Evolutionary conservation across 2,113 vertebrate genomes (phyloP), one percentile per base, ranked within the genome.

Genomic region (Peromyscus leucopus): DNA sequence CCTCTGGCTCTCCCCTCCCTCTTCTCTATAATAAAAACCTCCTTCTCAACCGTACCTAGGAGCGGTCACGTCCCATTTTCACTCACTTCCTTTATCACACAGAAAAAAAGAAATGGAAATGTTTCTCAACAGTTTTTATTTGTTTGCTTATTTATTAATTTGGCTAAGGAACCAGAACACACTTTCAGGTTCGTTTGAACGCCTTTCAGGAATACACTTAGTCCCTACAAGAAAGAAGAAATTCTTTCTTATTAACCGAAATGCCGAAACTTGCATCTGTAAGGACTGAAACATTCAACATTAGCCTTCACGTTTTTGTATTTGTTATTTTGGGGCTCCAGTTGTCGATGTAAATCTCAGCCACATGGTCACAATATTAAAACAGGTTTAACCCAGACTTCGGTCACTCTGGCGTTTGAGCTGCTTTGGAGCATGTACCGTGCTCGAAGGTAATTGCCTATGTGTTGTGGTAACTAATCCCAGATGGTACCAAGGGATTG

Each of bases 71-170:
- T 36, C 78, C 15, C 13, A 2, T 76, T 84, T 84, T 42, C 21
- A 42, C 59, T 5, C 42, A 7, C 9, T 11, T 94, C 36, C 1
- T 0, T 94, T 55, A 93, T 91, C 92, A 89, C 63, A 84, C 26
- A 78, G 51, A 89, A 94, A n/a, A n/a, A 57, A 36, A 39, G 92
- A 85, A 7, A 28, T 9, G 0, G 19, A 91, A 75, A 88, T 87
- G 75, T 94, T 97, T 96, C 48, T 39, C 86, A 63, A 72, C 72
- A 67, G 11, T 86, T 95, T 75, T 76, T 95, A 96, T 93, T 46
- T 65, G 21, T 83, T 33, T 36, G 59, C 51, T 39, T 85, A 88
- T 96, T 59, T 90, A 48, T 90, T 63, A 13, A 46, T 78, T 48
- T 96, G 78, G 76, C 33, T 95, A 83, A 39, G 9, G 95, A 72